Evolutionary conservation across 1,140 invertebrate genomes (phyloP).

Genomic region (Hyles vespertilio): DNA sequence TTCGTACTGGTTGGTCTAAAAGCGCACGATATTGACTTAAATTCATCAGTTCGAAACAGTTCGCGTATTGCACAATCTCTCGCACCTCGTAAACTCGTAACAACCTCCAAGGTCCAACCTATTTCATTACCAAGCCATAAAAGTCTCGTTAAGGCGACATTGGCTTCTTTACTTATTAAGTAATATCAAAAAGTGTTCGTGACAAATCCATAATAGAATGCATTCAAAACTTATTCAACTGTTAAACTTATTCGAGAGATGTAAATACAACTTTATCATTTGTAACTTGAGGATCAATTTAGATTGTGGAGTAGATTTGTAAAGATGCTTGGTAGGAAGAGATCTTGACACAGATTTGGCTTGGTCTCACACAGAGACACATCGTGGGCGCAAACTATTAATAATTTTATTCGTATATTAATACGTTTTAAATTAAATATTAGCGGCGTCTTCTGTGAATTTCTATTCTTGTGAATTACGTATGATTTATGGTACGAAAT

Average conservation of each 20-base stretch:
- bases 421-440: slow-evolving; percentile 1
- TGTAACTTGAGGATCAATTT: background rate
- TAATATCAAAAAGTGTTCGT: slow-evolving; percentile 19
- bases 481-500: no score
- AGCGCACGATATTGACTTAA: no score
- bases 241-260: background rate
- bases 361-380: slow-evolving; percentile 9
- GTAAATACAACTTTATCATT: background rate
- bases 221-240: background rate
- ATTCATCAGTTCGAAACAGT: no score
- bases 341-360: slow-evolving; percentile 14
- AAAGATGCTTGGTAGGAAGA: background rate
- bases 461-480: no score
- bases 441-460: no score
- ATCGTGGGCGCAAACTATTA: slow-evolving; percentile 8
- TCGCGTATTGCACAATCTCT: background rate
- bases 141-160: slow-evolving; percentile 8
- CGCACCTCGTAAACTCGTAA: background rate
- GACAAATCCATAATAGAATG: slow-evolving; percentile 26
- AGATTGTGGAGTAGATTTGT: no score
- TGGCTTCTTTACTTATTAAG: slow-evolving; percentile 8
- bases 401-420: slow-evolving; percentile 7
- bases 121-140: slow-evolving; percentile 5
- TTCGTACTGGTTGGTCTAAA: no score
- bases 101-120: background rate